These are phyloP conservation scores for Scaptomyza cyrtandrae DNA, from an alignment of 2,888 invertebrate genomes.

Conservation along the genomic window DNA sequence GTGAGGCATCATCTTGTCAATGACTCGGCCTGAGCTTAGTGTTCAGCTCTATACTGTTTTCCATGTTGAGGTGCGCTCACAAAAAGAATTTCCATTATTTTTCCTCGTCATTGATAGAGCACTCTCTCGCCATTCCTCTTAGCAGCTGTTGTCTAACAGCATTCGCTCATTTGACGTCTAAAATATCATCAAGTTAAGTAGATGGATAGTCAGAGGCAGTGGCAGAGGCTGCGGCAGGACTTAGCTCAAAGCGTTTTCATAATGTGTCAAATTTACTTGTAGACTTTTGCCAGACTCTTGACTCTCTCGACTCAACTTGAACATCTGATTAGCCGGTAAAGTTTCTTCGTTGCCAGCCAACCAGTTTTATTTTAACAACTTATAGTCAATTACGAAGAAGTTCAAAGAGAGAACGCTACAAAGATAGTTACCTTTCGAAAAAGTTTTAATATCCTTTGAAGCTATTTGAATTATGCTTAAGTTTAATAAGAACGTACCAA, in stretches of 20 bases:
- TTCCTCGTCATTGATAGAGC: constrained; percentile 56
- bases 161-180: constrained; percentile 48
- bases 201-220: constrained; percentile 25
- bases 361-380: constrained; percentile 23
- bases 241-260: constrained; percentile 47
- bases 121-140: background rate
- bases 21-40: constrained; percentile 54
- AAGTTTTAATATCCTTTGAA: constrained; percentile 5
- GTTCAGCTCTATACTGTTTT: constrained; percentile 47
- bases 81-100: constrained; percentile 72
- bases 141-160: constrained; percentile 28
- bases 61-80: constrained; percentile 62
- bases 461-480: background rate
- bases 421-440: background rate
- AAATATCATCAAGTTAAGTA: constrained; percentile 71
- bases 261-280: constrained; percentile 56
- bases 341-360: constrained; percentile 11
- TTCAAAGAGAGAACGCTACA: background rate
- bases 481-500: background rate
- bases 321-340: constrained; percentile 50
- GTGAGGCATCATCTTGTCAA: constrained; percentile 70
- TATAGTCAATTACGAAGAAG: constrained; percentile 26
- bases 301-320: constrained; percentile 29
- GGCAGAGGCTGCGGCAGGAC: constrained; percentile 1
- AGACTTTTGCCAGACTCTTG: constrained; percentile 26